Evolutionary conservation across 2,113 vertebrate species (phyloP).

Genomic region (Apodemus speciosus): DNA sequence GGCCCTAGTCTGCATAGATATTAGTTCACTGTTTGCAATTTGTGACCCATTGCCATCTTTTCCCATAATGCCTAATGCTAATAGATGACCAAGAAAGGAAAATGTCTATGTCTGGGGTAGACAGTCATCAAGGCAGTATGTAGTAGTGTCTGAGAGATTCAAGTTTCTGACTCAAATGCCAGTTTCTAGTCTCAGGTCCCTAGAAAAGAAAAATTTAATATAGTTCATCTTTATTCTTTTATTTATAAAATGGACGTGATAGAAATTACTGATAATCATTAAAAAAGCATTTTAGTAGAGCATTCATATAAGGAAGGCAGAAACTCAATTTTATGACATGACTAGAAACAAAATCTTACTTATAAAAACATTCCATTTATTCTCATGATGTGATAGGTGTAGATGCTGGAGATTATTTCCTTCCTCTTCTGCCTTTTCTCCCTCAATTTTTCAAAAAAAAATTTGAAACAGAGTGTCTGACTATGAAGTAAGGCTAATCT

Average conservation of each 20-base stretch:
- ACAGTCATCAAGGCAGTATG: neutral
- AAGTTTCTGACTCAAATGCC: neutral
- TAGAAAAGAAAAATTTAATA: neutral
- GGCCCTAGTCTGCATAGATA: neutral
- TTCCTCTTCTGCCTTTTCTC: neutral
- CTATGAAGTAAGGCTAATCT: neutral
- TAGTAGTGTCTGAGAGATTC: neutral
- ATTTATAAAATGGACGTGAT: conserved; percentile 8
- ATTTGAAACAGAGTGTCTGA: neutral
- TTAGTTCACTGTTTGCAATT: neutral
- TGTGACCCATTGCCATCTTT: neutral
- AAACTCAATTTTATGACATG: conserved; percentile 14
- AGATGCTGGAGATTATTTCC: neutral
- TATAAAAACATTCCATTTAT: neutral
- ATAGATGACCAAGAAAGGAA: neutral
- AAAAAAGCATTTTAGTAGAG: neutral
- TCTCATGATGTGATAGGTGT: neutral
- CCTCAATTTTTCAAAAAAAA: neutral
- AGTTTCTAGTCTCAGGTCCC: neutral
- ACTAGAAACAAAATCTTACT: conserved; percentile 24
- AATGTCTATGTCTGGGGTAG: neutral
- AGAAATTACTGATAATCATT: neutral
- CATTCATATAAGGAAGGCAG: neutral
- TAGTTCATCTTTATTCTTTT: neutral
- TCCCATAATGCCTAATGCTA: neutral